phyloP scores from a whole-genome alignment of 2,888 invertebrate species.

The Orchesella flavescens region DNA sequence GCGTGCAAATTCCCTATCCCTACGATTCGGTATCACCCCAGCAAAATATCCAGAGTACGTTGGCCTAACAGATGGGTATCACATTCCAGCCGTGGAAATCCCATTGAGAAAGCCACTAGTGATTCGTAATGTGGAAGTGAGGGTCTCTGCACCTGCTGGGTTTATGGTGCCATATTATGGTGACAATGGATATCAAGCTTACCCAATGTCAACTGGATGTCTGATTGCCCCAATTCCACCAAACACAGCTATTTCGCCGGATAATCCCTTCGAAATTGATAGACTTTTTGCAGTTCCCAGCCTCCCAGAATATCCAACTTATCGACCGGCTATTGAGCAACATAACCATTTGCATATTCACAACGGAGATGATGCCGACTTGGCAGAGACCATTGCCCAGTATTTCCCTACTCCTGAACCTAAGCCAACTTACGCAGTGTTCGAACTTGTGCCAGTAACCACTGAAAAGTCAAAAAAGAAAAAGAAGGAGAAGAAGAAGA shows the following conservation, averaged over 20 bases:
- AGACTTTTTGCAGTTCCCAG: conserved; percentile 61
- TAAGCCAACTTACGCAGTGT: conserved; percentile 46
- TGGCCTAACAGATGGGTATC: conserved; percentile 63
- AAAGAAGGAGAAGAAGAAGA: conserved; percentile 33
- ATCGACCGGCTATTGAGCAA: conserved; percentile 38
- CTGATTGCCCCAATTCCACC: conserved; percentile 60
- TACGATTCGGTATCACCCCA: conserved; percentile 8
- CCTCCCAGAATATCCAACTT: conserved; percentile 60
- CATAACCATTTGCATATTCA: conserved; percentile 58
- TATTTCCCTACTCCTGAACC: conserved; percentile 47
- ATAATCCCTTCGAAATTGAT: conserved; percentile 55
- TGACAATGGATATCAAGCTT: conserved; percentile 47
- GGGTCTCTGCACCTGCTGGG: conserved; percentile 68
- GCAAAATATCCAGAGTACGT: conserved; percentile 53
- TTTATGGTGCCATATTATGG: conserved; percentile 62
- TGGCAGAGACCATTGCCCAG: conserved; percentile 29
- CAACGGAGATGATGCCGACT: conserved; percentile 33
- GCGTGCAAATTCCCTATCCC: conserved; percentile 20
- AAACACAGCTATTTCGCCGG: conserved; percentile 39
- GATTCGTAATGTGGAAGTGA: conserved; percentile 51
- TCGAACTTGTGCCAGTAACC: conserved; percentile 58
- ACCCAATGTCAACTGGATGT: conserved; percentile 61
- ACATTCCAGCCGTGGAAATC: conserved; percentile 71
- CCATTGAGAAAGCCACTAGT: conserved; percentile 67
- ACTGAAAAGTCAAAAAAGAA: conserved; percentile 32